Conservation (phyloP, 2,888 invertebrate genomes). For the Cheilosia impressa region DNA sequence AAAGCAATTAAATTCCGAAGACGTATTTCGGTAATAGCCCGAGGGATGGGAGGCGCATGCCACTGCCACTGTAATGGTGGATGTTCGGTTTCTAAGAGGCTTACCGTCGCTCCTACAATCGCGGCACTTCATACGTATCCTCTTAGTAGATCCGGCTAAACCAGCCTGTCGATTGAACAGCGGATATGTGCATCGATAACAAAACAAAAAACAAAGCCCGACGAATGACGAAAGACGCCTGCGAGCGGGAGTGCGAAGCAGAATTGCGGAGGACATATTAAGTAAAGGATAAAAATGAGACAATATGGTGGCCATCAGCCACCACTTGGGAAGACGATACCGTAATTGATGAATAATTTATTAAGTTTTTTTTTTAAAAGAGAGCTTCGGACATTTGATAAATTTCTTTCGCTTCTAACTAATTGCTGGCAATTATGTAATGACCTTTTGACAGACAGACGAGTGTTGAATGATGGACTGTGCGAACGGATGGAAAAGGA, state of each 20-base stretch:
- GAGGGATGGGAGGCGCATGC: conserved; percentile 50
- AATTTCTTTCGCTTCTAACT: conserved; percentile 33
- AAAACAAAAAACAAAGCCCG: neutral
- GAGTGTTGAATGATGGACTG: neutral
- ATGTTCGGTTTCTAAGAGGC: conserved; percentile 28
- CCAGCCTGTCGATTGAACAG: conserved; percentile 4
- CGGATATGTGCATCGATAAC: conserved; percentile 46
- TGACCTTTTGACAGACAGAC: conserved; percentile 27
- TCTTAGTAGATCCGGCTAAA: conserved; percentile 30
- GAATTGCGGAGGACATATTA: neutral
- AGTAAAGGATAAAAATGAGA: conserved; percentile 45
- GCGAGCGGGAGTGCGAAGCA: neutral
- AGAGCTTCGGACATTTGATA: conserved; percentile 29
- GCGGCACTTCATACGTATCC: conserved; percentile 53
- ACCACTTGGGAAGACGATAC: conserved; percentile 34
- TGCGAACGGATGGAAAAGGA: neutral
- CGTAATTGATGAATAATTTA: conserved; percentile 58
- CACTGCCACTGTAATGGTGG: conserved; percentile 9
- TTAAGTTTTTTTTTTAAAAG: conserved; percentile 42
- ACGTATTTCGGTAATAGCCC: conserved; percentile 62
- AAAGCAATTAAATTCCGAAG: conserved; percentile 70
- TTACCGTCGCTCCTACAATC: conserved; percentile 39
- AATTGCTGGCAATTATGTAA: conserved; percentile 62
- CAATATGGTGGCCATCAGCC: conserved; percentile 35
- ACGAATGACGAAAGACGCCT: conserved; percentile 45